phyloP scores from a whole-genome alignment of 2,888 invertebrate species.

The Agrypnus murinus region DNA sequence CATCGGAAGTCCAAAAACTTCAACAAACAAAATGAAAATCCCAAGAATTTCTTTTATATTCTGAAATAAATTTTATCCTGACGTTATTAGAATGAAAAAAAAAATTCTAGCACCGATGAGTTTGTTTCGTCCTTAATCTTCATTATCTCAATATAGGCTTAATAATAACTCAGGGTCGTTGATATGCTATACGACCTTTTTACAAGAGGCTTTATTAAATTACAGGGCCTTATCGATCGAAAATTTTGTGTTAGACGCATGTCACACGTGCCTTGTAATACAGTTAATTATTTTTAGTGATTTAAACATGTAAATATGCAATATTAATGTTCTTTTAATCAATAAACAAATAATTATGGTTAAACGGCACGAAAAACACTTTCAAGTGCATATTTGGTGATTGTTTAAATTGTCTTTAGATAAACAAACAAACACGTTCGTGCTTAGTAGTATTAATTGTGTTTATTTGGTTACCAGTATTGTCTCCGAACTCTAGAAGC shows the following conservation, averaged over 20 bases:
- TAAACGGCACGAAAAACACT: too few relatives aligned
- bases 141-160: neutral
- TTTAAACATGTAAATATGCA: too few relatives aligned
- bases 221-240: neutral
- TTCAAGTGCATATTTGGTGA: neutral
- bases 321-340: too few relatives aligned
- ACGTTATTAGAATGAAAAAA: too few relatives aligned
- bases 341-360: too few relatives aligned
- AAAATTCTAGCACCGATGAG: neutral
- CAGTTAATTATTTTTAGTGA: neutral
- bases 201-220: neutral
- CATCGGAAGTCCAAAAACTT: too few relatives aligned
- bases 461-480: neutral
- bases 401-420: neutral
- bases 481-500: neutral
- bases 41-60: too few relatives aligned
- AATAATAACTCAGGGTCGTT: conserved; percentile 5
- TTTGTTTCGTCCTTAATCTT: neutral
- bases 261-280: neutral
- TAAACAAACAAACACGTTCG: conserved; percentile 13
- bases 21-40: too few relatives aligned
- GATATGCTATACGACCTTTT: neutral
- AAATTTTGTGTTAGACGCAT: neutral
- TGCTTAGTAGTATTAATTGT: neutral
- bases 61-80: too few relatives aligned